These are phyloP conservation scores for Phymorhynchus buccinoides DNA, from an alignment of 1,140 invertebrate species.

Conservation along the genomic window DNA sequence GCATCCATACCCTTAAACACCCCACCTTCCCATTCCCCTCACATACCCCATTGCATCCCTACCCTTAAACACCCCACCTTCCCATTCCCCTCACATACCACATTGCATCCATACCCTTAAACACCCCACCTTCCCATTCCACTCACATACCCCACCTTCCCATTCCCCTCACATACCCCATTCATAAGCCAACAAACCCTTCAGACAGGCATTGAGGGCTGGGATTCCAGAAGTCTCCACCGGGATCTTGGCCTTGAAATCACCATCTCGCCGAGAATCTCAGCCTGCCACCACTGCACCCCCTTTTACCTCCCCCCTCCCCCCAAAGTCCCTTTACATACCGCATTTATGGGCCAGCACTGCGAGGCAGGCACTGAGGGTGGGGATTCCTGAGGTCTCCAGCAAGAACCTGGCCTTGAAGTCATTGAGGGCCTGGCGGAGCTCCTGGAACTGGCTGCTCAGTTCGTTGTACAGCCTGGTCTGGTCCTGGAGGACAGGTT, in stretches of 20 bases:
- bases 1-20: too few relatives aligned
- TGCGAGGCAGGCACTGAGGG: slow-evolving; percentile 42
- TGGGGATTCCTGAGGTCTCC: slow-evolving; percentile 45
- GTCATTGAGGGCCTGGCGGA: slow-evolving; percentile 38
- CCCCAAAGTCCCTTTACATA: not conserved
- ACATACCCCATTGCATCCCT: too few relatives aligned
- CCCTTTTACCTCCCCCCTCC: not conserved
- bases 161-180: not conserved
- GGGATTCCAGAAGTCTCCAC: slow-evolving; percentile 46
- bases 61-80: too few relatives aligned
- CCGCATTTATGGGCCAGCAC: slow-evolving; percentile 41
- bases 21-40: too few relatives aligned
- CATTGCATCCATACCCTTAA: too few relatives aligned
- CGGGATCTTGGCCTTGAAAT: slow-evolving; percentile 43
- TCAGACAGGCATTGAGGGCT: slow-evolving; percentile 42
- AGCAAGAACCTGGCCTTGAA: slow-evolving; percentile 42
- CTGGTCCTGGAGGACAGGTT: slow-evolving; percentile 25
- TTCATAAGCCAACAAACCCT: slow-evolving; percentile 26
- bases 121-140: too few relatives aligned
- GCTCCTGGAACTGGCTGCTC: slow-evolving; percentile 29
- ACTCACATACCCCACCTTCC: not conserved
- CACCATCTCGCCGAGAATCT: too few relatives aligned
- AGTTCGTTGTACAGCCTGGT: slow-evolving; percentile 44
- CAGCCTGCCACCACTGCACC: too few relatives aligned
- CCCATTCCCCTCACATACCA: too few relatives aligned